Conservation (phyloP, 2,888 invertebrate genomes). For the Cephus spinipes region DNA sequence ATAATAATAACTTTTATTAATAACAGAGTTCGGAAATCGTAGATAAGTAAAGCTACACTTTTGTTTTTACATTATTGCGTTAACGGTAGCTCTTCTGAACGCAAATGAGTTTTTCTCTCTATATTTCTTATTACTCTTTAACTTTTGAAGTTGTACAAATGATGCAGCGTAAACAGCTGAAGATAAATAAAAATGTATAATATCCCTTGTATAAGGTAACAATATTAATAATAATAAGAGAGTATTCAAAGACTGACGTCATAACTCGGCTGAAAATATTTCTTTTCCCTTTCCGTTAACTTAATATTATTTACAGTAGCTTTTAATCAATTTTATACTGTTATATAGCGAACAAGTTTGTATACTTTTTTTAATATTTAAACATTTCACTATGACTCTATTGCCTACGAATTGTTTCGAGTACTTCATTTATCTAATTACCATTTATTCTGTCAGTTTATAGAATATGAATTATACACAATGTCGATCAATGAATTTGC, state of each 20-base stretch:
- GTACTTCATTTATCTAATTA: neutral
- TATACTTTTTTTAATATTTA: neutral
- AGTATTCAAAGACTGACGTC: neutral
- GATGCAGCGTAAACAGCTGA: neutral
- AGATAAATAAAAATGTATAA: neutral
- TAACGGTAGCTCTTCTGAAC: neutral
- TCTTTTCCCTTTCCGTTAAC: neutral
- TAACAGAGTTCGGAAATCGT: neutral
- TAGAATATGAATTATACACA: neutral
- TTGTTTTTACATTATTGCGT: neutral
- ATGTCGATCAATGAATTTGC: too few relatives aligned
- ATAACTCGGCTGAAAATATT: neutral
- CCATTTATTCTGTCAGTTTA: neutral
- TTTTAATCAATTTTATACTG: neutral
- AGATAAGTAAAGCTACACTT: neutral
- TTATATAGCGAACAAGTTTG: neutral
- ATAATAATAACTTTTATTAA: neutral
- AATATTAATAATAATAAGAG: neutral
- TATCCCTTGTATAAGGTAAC: neutral
- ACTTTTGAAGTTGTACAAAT: neutral
- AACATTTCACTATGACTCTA: neutral
- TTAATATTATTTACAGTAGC: neutral
- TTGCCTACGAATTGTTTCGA: neutral
- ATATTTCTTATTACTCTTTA: neutral
- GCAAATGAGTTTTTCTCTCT: neutral